These are phyloP conservation scores for Falco cherrug DNA, from an alignment of 2,797 vertebrate species.

Conservation along the genomic window DNA sequence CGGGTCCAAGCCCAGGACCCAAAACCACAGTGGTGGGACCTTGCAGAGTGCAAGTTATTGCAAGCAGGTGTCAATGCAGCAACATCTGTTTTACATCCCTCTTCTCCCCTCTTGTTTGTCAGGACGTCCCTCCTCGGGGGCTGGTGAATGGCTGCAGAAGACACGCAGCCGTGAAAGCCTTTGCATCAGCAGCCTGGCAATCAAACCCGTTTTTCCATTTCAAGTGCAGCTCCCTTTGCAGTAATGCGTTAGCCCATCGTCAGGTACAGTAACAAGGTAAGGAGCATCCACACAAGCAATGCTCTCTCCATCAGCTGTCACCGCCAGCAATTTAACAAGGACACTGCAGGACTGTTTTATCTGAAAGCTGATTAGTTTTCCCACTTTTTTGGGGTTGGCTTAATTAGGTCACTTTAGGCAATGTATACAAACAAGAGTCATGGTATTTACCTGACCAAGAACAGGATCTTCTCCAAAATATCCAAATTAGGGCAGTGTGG, in stretches of 20 bases:
- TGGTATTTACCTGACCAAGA: not conserved
- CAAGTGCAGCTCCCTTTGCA: not conserved
- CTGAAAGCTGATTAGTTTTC: not conserved
- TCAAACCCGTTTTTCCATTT: not conserved
- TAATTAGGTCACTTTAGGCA: not conserved
- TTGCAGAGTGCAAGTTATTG: not conserved
- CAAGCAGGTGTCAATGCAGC: not conserved
- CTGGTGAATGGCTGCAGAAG: not conserved
- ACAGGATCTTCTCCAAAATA: not conserved
- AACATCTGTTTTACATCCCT: not conserved
- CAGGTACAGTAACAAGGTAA: not conserved
- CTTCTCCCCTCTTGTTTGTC: not conserved
- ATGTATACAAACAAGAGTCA: not conserved
- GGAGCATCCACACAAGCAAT: not conserved
- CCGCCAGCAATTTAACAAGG: not conserved
- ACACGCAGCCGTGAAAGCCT: not conserved
- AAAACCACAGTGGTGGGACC: not conserved
- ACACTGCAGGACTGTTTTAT: not conserved
- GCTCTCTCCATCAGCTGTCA: not conserved
- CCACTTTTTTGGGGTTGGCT: not conserved
- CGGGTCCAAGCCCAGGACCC: not conserved
- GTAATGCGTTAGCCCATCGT: not conserved
- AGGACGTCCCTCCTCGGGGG: fast-evolving
- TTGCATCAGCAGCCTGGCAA: not conserved
- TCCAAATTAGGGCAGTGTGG: not conserved